Evolutionary conservation across 2,888 invertebrate genomes (phyloP).

Genomic region (Neoascia interrupta): DNA sequence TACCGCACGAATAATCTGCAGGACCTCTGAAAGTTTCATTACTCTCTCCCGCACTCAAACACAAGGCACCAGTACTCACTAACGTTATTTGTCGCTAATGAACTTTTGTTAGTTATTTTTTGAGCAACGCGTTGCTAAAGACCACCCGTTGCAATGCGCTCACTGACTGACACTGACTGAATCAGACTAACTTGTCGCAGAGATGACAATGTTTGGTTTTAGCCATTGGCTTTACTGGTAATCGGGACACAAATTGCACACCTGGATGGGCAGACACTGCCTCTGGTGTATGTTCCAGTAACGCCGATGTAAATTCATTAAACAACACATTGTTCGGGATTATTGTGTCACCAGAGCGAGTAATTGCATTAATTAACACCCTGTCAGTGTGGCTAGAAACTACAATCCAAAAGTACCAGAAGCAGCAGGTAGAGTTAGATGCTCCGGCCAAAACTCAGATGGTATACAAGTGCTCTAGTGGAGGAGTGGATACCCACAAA

Average conservation of each 20-base stretch:
- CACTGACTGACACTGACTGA: slow-evolving; percentile 49
- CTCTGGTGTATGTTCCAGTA: no score
- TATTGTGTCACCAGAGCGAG: slow-evolving; percentile 64
- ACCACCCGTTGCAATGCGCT: slow-evolving; percentile 24
- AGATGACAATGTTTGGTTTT: slow-evolving; percentile 51
- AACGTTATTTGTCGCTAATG: slow-evolving; percentile 39
- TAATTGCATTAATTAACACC: slow-evolving; percentile 67
- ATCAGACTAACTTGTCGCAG: slow-evolving; percentile 50
- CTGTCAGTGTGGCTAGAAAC: slow-evolving; percentile 47
- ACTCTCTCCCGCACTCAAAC: neutral
- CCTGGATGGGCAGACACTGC: slow-evolving; percentile 46
- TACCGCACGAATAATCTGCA: slow-evolving; percentile 50
- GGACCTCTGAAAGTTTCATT: slow-evolving; percentile 58
- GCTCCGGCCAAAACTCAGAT: slow-evolving; percentile 22
- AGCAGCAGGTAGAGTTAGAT: slow-evolving; percentile 10
- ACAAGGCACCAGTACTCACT: slow-evolving; percentile 10
- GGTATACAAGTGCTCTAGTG: slow-evolving; percentile 29
- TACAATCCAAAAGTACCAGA: slow-evolving; percentile 29
- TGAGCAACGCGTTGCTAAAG: slow-evolving; percentile 20
- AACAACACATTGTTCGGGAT: slow-evolving; percentile 57
- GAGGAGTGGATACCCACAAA: slow-evolving; percentile 35
- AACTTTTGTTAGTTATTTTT: slow-evolving; percentile 23
- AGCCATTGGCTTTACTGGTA: slow-evolving; percentile 30
- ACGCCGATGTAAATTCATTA: slow-evolving; percentile 44
- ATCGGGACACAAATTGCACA: slow-evolving; percentile 59